Conservation (phyloP, 2,797 vertebrate genomes). For the Cuniculus paca region DNA sequence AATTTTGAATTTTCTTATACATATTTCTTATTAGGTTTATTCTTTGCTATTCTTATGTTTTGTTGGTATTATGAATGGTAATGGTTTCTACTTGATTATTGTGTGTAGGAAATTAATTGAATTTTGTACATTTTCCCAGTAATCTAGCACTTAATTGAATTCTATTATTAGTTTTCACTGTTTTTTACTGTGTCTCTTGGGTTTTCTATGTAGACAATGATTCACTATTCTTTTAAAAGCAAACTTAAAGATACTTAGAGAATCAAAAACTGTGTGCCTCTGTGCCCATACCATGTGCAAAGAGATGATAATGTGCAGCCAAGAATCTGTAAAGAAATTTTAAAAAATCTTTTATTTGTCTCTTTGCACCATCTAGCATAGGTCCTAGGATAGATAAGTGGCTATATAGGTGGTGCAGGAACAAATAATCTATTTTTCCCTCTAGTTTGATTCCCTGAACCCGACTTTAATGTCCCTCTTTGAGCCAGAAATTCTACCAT, state of each 20-base stretch:
- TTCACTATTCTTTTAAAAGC: constrained; percentile 49
- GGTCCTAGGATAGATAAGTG: background rate
- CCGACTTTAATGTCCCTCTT: background rate
- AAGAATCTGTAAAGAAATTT: constrained; percentile 57
- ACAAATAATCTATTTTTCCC: background rate
- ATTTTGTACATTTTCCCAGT: constrained; percentile 73
- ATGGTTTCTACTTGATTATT: constrained; percentile 72
- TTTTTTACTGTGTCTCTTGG: constrained; percentile 62
- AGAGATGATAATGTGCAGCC: background rate
- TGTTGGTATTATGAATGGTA: constrained; percentile 58
- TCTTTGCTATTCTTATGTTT: constrained; percentile 62
- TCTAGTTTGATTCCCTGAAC: background rate
- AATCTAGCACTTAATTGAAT: constrained; percentile 71
- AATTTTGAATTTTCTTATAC: constrained; percentile 66
- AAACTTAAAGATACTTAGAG: constrained; percentile 52
- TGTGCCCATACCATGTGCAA: background rate
- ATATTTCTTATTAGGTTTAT: constrained; percentile 63
- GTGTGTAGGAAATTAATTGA: constrained; percentile 69
- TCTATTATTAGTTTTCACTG: constrained; percentile 78
- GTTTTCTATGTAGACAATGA: constrained; percentile 65
- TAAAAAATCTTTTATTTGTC: background rate
- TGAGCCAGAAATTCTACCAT: background rate
- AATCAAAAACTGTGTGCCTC: background rate
- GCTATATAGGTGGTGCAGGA: background rate
- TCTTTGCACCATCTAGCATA: background rate